phyloP scores from a whole-genome alignment of 2,888 invertebrate genomes.

The Phymatocera aterrima region DNA sequence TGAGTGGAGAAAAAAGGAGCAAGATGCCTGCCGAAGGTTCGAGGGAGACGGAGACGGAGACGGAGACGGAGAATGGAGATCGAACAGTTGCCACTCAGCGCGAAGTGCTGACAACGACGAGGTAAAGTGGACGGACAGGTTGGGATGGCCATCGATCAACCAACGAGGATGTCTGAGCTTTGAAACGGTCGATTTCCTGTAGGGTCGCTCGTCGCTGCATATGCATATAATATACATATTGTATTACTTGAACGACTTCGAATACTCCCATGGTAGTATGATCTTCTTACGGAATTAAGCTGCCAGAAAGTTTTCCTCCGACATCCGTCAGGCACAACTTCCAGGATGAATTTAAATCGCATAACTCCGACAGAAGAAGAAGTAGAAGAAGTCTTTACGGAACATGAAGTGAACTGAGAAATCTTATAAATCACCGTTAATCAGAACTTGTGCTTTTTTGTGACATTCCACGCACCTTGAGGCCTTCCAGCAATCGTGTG shows the following conservation, averaged over 20 bases:
- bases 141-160: slow-evolving; percentile 41
- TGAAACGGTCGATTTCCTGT: slow-evolving; percentile 37
- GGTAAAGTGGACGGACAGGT: slow-evolving; percentile 42
- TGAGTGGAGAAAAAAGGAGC: neutral
- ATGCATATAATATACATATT: slow-evolving; percentile 34
- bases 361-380: neutral
- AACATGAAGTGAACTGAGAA: neutral
- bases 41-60: neutral
- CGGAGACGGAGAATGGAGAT: slow-evolving; percentile 26
- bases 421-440: neutral
- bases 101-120: slow-evolving; percentile 40
- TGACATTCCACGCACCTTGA: neutral
- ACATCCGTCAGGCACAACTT: neutral
- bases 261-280: neutral
- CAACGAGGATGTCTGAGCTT: slow-evolving; percentile 35
- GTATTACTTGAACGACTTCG: slow-evolving; percentile 1
- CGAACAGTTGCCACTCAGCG: slow-evolving; percentile 40
- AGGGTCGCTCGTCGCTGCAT: slow-evolving; percentile 25
- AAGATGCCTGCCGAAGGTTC: neutral
- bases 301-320: slow-evolving; percentile 2
- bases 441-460: neutral
- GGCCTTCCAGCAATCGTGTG: too few species aligned
- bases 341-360: neutral
- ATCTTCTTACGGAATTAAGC: neutral
- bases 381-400: neutral